phyloP scores from a whole-genome alignment of 2,113 vertebrate genomes.

The Albula goreensis region DNA sequence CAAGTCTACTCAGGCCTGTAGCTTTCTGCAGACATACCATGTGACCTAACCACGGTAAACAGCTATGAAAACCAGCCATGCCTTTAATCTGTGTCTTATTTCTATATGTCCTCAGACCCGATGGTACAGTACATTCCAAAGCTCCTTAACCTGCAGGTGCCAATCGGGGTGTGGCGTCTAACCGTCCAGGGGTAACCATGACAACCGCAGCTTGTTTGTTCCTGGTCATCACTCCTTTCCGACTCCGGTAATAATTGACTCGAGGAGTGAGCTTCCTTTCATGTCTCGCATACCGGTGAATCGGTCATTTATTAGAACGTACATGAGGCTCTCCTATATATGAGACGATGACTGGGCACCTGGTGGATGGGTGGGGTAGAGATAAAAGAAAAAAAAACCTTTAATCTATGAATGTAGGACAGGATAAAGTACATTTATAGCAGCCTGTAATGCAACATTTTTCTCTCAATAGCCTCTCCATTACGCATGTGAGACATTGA shows the following conservation, averaged over 20 bases:
- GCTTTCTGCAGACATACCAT: conserved; percentile 48
- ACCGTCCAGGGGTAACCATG: neutral
- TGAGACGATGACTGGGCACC: neutral
- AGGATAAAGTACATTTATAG: too few relatives aligned
- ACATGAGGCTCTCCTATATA: neutral
- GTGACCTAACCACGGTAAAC: conserved; percentile 49
- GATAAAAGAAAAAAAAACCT: neutral
- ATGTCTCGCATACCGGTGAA: neutral
- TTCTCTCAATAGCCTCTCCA: too few relatives aligned
- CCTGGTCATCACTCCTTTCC: neutral
- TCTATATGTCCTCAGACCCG: conserved; percentile 51
- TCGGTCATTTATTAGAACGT: neutral
- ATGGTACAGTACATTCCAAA: conserved; percentile 48
- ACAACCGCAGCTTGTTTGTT: conserved; percentile 2
- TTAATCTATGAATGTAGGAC: too few relatives aligned
- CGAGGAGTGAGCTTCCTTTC: neutral
- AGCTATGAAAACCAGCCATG: conserved; percentile 52
- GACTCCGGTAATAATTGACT: neutral
- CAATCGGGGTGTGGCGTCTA: conserved; percentile 33
- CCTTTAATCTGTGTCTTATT: conserved; percentile 58
- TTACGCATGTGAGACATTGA: too few relatives aligned
- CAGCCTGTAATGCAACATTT: too few relatives aligned
- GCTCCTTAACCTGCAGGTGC: conserved; percentile 40
- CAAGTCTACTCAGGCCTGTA: conserved; percentile 50
- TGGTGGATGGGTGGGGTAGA: neutral